A percentile compares a stretch with the other conserved stretches of the same genome.
Conservation (phyloP, 2,888 invertebrate genomes). For the Cinara cedri region DNA sequence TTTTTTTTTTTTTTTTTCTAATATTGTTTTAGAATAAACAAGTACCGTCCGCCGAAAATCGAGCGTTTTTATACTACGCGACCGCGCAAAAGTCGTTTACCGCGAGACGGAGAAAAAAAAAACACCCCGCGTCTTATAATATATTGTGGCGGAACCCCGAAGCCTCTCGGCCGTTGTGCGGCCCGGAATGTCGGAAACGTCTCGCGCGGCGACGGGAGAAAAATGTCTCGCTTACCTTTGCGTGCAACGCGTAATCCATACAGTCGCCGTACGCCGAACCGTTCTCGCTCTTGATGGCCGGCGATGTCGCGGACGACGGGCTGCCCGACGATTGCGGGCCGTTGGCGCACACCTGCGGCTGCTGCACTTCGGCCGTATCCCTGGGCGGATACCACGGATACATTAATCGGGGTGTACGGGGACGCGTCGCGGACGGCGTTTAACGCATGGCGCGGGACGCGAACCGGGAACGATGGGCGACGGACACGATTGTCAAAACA, state of each 20-base stretch:
- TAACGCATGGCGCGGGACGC: not conserved
- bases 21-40: no score
- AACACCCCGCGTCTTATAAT: no score
- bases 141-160: no score
- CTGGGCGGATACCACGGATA: conserved; percentile 69
- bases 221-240: conserved; percentile 67
- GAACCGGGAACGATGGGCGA: not conserved
- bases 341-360: conserved; percentile 62
- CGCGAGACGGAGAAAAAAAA: no score
- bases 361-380: conserved; percentile 64
- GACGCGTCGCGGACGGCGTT: conserved; percentile 1
- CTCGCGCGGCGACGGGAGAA: no score
- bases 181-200: no score
- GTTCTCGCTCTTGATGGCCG: conserved; percentile 72
- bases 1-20: no score
- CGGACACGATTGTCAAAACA: not conserved
- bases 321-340: conserved; percentile 60
- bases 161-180: no score
- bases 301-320: conserved; percentile 61
- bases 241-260: conserved; percentile 74
- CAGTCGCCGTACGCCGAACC: conserved; percentile 70
- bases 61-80: no score
- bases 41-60: no score
- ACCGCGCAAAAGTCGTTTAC: no score
- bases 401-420: conserved; percentile 63